Percentiles rank a stretch among this genome's conserved stretches.
Conservation (phyloP, 2,113 vertebrate species). For the Galeopterus variegatus region DNA sequence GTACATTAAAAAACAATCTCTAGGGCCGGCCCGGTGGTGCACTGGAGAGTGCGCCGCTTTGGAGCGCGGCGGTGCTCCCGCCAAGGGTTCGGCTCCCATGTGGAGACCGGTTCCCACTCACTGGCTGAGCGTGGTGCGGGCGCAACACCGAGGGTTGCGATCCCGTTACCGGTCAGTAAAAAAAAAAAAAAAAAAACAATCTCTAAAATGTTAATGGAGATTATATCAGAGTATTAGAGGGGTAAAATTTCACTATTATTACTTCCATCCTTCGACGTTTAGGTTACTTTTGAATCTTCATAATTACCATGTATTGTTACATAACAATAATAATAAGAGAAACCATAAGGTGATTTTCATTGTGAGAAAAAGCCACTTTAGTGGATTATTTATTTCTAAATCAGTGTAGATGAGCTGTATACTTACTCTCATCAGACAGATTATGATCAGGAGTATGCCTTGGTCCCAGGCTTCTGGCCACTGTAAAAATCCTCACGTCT, state of each 20-base stretch:
- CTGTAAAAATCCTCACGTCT: neutral
- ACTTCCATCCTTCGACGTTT: conserved; percentile 39
- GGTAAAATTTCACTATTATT: conserved; percentile 33
- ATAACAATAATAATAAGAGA: neutral
- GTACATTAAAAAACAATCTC: neutral
- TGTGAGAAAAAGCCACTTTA: neutral
- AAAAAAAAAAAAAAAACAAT: neutral
- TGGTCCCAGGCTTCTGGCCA: neutral
- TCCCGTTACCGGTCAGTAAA: no score
- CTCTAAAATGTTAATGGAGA: neutral
- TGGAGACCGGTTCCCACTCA: no score
- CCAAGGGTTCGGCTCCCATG: no score
- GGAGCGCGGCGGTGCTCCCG: no score
- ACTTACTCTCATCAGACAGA: neutral
- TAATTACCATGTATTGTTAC: neutral
- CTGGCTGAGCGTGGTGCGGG: no score
- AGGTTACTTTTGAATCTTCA: neutral
- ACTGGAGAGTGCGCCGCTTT: no score
- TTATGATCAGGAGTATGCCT: neutral
- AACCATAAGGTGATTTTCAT: neutral
- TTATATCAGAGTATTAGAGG: neutral
- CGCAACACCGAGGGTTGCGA: no score
- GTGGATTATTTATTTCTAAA: neutral
- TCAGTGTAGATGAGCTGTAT: neutral
- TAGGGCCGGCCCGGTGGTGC: no score